Evolutionary conservation across 2,888 invertebrate genomes (phyloP), one percentile per base, ranked within the genome.

Genomic region (Panzeria rudis): DNA sequence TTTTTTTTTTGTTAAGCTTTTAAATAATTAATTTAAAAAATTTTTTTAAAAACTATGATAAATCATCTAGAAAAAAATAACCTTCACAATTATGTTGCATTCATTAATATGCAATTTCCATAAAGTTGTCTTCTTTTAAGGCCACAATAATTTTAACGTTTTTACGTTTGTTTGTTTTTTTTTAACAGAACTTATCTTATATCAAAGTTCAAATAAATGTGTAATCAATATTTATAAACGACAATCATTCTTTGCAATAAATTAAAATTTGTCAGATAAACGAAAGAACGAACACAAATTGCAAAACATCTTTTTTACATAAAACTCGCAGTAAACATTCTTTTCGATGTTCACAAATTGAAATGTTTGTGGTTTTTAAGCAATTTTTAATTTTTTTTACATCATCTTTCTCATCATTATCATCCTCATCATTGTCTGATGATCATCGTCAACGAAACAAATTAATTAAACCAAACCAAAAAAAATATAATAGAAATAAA

Each of bases 331-430:
- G n/a, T n/a, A 32, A 32, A 47, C 41, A 69, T 81, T 81, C 81
- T 81, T 72, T 23, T 44, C 17, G 41, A 66, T 59, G 44, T 73
- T 81, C 77, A 81, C 77, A 73, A 71, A 76, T 69, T 62, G 38
- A 71, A 81, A 77, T 64, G 54, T 54, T 77, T 84, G 84, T 62
- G 77, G 77, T 69, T 81, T 84, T 72, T 32, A 29, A 41, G n/a
- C 23, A 56, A 41, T 32, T 54, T 54, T 2, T 35, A 38, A 25
- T 9, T 66, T 47, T 54, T 47, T 54, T 59, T 35, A n/a, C 17
- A 54, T 17, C 32, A 61, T 41, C 15, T 29, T 50, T 20, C 35
- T 61, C 1, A 62, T 41, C 41, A 17, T 50, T 13, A 71, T 68
- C 20, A 56, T 52, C 41, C 13, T 50, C 15, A 71, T 68, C 20